Evolutionary conservation across 2,888 invertebrate genomes (phyloP), one percentile per base, ranked within the genome.

Genomic region (Chrysodeixis includens): DNA sequence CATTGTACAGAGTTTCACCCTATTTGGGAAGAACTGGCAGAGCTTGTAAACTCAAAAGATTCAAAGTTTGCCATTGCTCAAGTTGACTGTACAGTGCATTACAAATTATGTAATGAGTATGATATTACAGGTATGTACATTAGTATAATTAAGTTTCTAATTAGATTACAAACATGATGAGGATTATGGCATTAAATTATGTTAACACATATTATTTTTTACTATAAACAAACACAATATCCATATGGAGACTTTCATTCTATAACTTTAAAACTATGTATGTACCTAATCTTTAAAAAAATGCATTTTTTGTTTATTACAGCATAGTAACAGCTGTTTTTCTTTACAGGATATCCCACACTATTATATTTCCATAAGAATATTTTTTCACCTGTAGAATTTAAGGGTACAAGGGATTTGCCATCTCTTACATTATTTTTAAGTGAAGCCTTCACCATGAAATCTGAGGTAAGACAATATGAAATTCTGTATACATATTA

Each of bases 1-100:
- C 97, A 98, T 87, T 98, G 98, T 88, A 97, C 97, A 88, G 95
- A 96, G 82, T 95, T 98, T 62, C 95, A 96, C 30, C 97, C 97
- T 26, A 97, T 96, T 56, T 98, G 98, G 98, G 96, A 96, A 57
- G 96, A 97, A 82, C 89, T 98, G 63, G 97, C 97, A 0, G 96
- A 97, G 86, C 94, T 96, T 88, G 93, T 97, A 2, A 97, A 97
- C 72, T 95, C 96, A 61, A 96, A 96, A 67, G 95, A 96, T 57
- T 95, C 96, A 14, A 96, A 96, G 75, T 96, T 97, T 79, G 96
- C 95, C 53, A 97, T 98, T 69, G 98, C 97, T 4, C 97, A 97
- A 92, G 97, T 98, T 0, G 98, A 98, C 86, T 98, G 98, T 86
- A 97, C 97, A 0, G 91, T 92, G 40, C 96, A 98, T 83, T 95